Base-by-base conservation (phyloP, 2,888 invertebrate species). In the Parelbella ahira region DNA sequence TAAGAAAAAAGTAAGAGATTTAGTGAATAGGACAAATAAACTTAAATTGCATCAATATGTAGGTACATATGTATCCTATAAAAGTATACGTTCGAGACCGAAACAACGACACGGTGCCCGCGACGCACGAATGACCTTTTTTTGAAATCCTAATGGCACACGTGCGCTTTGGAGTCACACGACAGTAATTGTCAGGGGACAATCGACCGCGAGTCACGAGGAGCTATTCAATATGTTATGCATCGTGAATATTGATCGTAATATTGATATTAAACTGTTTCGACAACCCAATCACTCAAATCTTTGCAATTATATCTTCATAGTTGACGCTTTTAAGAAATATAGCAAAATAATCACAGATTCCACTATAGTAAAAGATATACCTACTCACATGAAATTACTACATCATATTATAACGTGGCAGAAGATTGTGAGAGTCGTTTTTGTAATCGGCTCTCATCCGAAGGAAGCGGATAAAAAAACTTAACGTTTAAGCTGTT, bases 181-280 rank as follows among this genome's bases (percentile, higher is more conserved):
- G 78, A 81, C 71, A 61, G 52, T 69, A 72, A 77, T 73, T 73
- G 74, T 66, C 58, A 46, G 54, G 53, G 54, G 59, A 81, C 82
- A 80, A 82, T 80, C 72, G 71, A 66, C 62, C 64, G 51, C 65
- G 56, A 73, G 80, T 83, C 86, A 86, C 84, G 86, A 77, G 55
- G 49, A n/a, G n/a, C 50, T 46, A 62, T 64, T 68, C 62, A 60
- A 72, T 71, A 61, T 59, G 52, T 58, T 59, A 64, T 67, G 68
- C 66, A 62, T 57, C 49, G 54, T 73, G 82, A 79, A 84, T 84
- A 79, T 68, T 69, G 63, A 82, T 71, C 60, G 46, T 57, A 53
- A 66, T 61, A 67, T 60, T 56, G 56, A 62, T 51, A 57, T 46
- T 37, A 49, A 45, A 42, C 34, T 30, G 37, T 41, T n/a, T n/a